Conservation (phyloP, 2,888 invertebrate species). For the Eupithecia abbreviata region DNA sequence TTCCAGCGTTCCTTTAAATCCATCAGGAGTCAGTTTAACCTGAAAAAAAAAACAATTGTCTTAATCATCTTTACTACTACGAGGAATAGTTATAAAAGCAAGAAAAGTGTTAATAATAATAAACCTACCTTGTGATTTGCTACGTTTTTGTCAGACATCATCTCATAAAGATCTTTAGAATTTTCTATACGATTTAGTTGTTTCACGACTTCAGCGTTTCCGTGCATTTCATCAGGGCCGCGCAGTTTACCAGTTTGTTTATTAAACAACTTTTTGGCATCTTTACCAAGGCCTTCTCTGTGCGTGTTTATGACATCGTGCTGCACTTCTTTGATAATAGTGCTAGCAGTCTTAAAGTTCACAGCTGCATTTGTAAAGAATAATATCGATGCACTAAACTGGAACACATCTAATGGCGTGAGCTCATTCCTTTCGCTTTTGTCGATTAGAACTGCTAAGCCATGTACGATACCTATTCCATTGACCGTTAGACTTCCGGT, state of each 20-base stretch:
- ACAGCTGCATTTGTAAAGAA: constrained; percentile 28
- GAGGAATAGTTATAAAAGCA: background rate
- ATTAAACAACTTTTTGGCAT: constrained; percentile 22
- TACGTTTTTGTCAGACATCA: constrained; percentile 24
- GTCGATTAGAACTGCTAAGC: constrained; percentile 22
- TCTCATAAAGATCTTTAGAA: constrained; percentile 24
- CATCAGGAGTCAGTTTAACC: constrained; percentile 25
- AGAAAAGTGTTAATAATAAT: background rate
- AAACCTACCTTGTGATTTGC: constrained; percentile 5
- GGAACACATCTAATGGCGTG: constrained; percentile 25
- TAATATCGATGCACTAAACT: constrained; percentile 25
- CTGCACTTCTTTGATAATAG: constrained; percentile 29
- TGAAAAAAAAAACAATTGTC: background rate
- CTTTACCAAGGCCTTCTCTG: constrained; percentile 17
- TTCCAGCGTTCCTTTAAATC: constrained; percentile 22
- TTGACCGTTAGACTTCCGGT: constrained; percentile 28
- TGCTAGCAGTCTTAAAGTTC: constrained; percentile 24
- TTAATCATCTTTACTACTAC: background rate
- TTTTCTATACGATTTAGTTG: constrained; percentile 23
- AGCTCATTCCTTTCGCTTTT: constrained; percentile 23
- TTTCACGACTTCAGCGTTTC: constrained; percentile 26
- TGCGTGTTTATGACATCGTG: constrained; percentile 20
- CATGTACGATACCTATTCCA: constrained; percentile 20
- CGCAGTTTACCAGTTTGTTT: constrained; percentile 25
- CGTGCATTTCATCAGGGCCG: constrained; percentile 25